Evolutionary conservation across 2,797 vertebrate genomes (phyloP), one percentile per base, ranked within the genome.

Genomic region (Chelidonichthys spinosus): DNA sequence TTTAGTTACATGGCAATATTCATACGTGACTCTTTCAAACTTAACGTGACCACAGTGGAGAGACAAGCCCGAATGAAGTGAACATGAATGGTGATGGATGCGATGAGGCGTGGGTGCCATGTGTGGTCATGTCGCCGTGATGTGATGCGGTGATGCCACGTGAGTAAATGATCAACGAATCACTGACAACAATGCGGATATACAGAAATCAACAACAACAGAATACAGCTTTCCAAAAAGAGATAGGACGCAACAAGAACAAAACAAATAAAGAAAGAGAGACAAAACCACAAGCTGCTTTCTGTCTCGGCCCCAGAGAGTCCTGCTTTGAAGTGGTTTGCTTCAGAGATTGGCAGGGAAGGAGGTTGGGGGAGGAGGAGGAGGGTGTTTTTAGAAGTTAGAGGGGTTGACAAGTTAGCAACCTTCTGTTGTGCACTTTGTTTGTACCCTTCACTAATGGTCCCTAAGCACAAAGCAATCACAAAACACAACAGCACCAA

Each of bases 271-370:
- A 60, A 53, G 4, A 25, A 25, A 25, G 43, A 15, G 74, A 66
- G 80, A 88, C 72, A 88, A 91, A 91, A 89, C 75, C 87, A 92
- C 85, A 92, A 89, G 90, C 90, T 85, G 88, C 92, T 87, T 75
- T 89, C 69, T 78, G 68, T 75, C 74, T 83, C 43, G 25, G 82
- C 83, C 86, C 87, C 90, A 82, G 87, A 83, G 83, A 80, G 78
- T 90, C 85, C 79, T 78, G 74, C 66, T 89, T 91, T 93, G 92
- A 94, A 93, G 93, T 94, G 93, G 93, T 93, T 91, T 76, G 87
- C 90, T 91, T 90, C 88, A 85, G 82, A 74, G 56, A 64, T 65
- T 56, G 65, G 56, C 7, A 35, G 46, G 25, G 25, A 25, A 2
- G 25, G 25, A 25, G 25, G 25, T 25, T 25, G 25, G 25, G 25